Evolutionary conservation across 2,113 vertebrate genomes (phyloP).

Genomic region (Pogonocichla stellata): DNA sequence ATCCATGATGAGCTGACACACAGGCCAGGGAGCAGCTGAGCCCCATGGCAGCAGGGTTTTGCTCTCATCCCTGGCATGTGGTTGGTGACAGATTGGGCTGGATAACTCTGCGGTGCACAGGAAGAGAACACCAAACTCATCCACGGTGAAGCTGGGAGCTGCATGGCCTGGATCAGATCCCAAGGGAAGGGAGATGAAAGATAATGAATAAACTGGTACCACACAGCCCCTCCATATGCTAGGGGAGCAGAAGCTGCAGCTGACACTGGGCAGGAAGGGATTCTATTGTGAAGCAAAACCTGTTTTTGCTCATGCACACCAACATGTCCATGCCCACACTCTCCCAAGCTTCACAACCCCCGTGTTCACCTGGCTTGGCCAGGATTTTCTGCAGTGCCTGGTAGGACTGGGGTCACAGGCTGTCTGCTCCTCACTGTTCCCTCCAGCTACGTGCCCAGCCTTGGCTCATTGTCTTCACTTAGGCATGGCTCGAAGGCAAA

Average conservation of each 20-base stretch:
- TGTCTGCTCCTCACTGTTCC: background rate
- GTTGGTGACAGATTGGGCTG: background rate
- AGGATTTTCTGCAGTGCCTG: background rate
- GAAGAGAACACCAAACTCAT: background rate
- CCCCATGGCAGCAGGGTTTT: background rate
- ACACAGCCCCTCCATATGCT: background rate
- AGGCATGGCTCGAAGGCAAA: background rate
- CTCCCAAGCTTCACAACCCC: background rate
- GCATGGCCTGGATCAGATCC: background rate
- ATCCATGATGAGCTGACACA: background rate
- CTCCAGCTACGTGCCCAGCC: background rate
- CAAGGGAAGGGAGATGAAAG: background rate
- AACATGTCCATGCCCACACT: accelerated
- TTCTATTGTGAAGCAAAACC: background rate
- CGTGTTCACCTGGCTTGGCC: background rate
- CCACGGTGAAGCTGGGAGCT: accelerated
- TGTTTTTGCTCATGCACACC: background rate
- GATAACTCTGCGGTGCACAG: background rate
- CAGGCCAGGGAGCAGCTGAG: background rate
- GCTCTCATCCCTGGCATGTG: accelerated
- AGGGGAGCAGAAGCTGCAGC: background rate
- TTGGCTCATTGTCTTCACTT: background rate
- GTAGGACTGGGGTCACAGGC: background rate
- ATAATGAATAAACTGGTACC: background rate
- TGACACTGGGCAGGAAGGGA: background rate